These are phyloP conservation scores for Trachemys scripta DNA, from an alignment of 2,113 vertebrate species.

Conservation along the genomic window DNA sequence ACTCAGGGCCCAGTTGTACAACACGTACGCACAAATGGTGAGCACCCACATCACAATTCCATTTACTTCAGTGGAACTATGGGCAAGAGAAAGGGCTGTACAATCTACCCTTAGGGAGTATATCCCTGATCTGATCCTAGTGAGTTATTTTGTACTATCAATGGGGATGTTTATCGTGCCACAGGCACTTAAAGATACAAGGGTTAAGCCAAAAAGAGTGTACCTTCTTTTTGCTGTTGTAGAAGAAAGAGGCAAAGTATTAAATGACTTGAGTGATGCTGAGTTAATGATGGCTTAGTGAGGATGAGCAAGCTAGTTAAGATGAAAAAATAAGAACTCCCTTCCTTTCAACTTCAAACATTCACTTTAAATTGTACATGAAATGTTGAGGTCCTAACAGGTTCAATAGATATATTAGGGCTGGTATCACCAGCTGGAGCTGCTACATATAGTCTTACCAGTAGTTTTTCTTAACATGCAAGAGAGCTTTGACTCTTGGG, in stretches of 20 bases:
- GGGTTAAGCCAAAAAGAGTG: neutral
- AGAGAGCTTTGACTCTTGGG: neutral
- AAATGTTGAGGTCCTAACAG: neutral
- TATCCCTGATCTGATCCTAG: rapidly evolving
- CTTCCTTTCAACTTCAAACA: neutral
- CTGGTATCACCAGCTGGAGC: neutral
- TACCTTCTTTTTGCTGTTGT: neutral
- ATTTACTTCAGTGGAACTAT: neutral
- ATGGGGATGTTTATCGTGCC: neutral
- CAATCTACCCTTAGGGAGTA: neutral
- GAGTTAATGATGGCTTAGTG: neutral
- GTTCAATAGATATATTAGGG: neutral
- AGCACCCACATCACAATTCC: neutral
- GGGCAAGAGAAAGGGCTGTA: rapidly evolving
- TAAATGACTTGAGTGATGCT: neutral
- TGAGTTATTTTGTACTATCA: rapidly evolving
- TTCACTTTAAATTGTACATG: neutral
- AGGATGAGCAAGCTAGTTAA: neutral
- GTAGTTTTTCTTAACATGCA: neutral
- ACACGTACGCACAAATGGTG: neutral
- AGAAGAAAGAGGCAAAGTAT: neutral
- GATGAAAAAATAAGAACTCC: neutral
- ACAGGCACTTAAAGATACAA: neutral
- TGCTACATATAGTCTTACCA: neutral
- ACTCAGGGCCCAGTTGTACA: neutral